Conservation (phyloP, 2,797 vertebrate species). For the Alectoris magna region DNA sequence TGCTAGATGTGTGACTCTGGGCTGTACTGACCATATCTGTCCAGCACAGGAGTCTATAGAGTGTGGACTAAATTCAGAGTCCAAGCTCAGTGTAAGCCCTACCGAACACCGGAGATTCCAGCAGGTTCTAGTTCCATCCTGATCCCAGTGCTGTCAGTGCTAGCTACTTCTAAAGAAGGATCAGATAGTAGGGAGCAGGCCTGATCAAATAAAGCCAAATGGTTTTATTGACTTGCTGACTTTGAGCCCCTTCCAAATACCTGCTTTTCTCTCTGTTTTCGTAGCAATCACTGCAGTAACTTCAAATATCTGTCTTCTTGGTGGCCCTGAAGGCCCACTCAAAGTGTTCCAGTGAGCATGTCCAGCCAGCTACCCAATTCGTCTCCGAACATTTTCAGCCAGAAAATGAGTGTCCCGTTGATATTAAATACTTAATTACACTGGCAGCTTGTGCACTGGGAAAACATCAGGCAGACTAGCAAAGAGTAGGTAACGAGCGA, state of each 20-base stretch:
- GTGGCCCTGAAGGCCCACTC: not conserved
- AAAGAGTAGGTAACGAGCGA: not conserved
- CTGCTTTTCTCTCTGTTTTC: not conserved
- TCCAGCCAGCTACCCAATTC: not conserved
- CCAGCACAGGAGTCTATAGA: not conserved
- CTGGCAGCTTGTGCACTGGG: not conserved
- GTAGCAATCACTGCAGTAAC: fast-evolving
- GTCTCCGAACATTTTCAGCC: not conserved
- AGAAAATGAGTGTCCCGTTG: not conserved
- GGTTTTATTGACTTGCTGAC: not conserved
- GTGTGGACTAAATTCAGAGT: not conserved
- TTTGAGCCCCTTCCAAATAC: not conserved
- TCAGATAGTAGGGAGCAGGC: not conserved
- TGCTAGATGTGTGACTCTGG: not conserved
- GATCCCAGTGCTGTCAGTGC: not conserved
- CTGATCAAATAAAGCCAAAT: not conserved
- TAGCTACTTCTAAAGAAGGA: not conserved
- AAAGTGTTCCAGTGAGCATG: not conserved
- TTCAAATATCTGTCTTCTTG: not conserved
- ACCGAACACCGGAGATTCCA: not conserved
- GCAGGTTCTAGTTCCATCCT: not conserved
- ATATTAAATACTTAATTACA: not conserved
- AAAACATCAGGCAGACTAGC: not conserved
- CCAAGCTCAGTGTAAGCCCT: not conserved
- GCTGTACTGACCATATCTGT: not conserved